Evolutionary conservation across 2,888 invertebrate genomes (phyloP).

Genomic region (Cheilosia soror): DNA sequence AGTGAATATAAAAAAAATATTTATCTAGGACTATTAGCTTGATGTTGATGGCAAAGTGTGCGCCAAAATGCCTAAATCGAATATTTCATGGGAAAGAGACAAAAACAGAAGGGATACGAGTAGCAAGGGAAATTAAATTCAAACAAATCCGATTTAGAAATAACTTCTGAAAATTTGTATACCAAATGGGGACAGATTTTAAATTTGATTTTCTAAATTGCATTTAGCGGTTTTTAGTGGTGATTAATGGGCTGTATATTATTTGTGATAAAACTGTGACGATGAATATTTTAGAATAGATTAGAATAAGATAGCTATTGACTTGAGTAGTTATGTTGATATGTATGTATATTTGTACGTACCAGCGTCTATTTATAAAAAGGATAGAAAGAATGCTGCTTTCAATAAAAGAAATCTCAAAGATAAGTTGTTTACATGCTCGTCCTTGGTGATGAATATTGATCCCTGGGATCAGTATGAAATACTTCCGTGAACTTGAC

Average conservation of each 20-base stretch:
- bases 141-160: conserved; percentile 23
- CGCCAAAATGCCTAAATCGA: conserved; percentile 32
- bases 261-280: conserved; percentile 16
- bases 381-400: no score
- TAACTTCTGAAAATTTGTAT: neutral
- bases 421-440: neutral
- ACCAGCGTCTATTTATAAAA: no score
- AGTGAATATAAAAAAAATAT: conserved; percentile 6
- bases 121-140: conserved; percentile 10
- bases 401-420: neutral
- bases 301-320: neutral
- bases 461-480: neutral
- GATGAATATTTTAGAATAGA: neutral
- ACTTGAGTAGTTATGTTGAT: neutral
- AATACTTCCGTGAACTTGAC: neutral
- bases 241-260: conserved; percentile 15
- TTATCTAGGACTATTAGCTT: conserved; percentile 13
- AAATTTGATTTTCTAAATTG: conserved; percentile 23
- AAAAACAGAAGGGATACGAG: neutral
- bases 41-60: conserved; percentile 4
- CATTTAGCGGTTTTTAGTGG: conserved; percentile 8
- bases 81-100: neutral
- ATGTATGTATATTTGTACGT: no score
- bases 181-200: conserved; percentile 19
- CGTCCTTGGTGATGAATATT: neutral